Conservation (phyloP, 2,888 invertebrate genomes). For the Phortica magna region DNA sequence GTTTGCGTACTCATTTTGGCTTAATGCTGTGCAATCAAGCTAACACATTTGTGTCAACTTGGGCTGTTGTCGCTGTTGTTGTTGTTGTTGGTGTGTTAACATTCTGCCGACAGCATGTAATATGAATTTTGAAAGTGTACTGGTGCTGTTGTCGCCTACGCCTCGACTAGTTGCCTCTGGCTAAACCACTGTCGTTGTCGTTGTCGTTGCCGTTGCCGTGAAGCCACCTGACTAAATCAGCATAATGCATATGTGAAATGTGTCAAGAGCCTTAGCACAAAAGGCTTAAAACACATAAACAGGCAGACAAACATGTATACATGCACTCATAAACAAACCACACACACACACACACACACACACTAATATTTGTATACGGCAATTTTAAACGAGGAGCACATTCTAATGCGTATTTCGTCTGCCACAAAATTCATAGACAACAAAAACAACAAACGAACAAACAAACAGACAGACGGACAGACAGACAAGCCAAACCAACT, state of each 20-base stretch:
- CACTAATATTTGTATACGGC: no score
- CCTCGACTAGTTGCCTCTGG: neutral
- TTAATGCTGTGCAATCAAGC: no score
- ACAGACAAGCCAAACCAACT: neutral
- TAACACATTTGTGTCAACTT: no score
- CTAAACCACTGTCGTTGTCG: no score
- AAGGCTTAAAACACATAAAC: neutral
- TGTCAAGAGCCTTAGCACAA: slow-evolving; percentile 4
- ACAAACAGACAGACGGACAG: neutral
- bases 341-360: neutral
- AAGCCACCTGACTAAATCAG: neutral
- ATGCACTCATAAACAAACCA: neutral
- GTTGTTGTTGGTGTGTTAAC: no score
- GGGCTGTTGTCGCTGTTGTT: no score
- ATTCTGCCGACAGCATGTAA: neutral
- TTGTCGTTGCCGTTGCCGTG: neutral
- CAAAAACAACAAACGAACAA: neutral
- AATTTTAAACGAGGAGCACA: no score
- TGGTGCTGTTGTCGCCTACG: neutral
- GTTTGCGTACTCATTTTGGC: no score
- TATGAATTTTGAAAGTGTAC: neutral
- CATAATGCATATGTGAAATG: slow-evolving; percentile 7
- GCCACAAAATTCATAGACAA: neutral
- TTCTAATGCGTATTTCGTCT: no score
- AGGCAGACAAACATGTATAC: neutral